Evolutionary conservation across 2,888 invertebrate genomes (phyloP).

Genomic region (Apeira syringaria): DNA sequence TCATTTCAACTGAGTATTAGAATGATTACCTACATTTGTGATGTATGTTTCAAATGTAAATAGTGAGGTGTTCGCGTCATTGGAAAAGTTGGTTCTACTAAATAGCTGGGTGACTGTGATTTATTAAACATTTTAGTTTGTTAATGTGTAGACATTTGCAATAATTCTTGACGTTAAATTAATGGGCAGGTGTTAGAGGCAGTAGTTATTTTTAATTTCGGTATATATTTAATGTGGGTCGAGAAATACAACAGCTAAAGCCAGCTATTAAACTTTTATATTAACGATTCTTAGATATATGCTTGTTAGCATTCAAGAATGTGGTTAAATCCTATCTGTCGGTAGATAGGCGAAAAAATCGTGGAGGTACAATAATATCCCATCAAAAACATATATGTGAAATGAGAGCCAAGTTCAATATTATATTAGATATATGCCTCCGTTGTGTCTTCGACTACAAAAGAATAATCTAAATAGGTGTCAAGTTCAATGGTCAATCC

Average conservation of each 20-base stretch:
- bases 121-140: slow-evolving; percentile 42
- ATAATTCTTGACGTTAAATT: slow-evolving; percentile 16
- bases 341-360: too few species aligned
- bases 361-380: too few species aligned
- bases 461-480: too few species aligned
- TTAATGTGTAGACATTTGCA: slow-evolving; percentile 33
- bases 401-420: too few species aligned
- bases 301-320: too few species aligned
- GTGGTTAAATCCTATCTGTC: too few species aligned
- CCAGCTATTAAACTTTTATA: too few species aligned
- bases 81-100: slow-evolving; percentile 37
- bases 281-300: too few species aligned
- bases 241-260: neutral
- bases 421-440: too few species aligned
- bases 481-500: too few species aligned
- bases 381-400: too few species aligned
- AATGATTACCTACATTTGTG: slow-evolving; percentile 48
- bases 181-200: slow-evolving; percentile 19
- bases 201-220: slow-evolving; percentile 9
- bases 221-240: neutral
- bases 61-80: slow-evolving; percentile 40
- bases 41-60: slow-evolving; percentile 52
- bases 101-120: slow-evolving; percentile 43
- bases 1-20: slow-evolving; percentile 15
- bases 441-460: too few species aligned